Base-by-base conservation (phyloP, 2,113 vertebrate species). In the Callospermophilus lateralis region DNA sequence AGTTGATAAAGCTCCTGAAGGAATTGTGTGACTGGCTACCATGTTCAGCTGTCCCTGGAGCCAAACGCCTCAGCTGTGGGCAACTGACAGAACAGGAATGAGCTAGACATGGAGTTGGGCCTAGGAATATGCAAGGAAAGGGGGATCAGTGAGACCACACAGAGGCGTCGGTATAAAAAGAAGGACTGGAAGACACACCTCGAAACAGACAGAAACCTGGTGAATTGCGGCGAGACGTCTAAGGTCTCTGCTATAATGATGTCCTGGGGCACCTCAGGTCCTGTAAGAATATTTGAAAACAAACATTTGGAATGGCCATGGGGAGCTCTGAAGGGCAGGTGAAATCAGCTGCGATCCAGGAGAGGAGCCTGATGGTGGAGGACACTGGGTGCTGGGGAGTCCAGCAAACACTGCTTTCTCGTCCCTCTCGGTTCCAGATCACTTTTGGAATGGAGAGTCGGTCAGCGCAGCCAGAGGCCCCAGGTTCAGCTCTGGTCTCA, bases 361-460 rank as follows among this genome's bases (percentile, higher is more conserved):
- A 6, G 30, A 67, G 28, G 63, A 67, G 55, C 55, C 55, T 30
- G 10, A 3, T 9, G 12, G 1, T 11, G 10, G 68, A 12, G 42
- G 10, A 11, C 12, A n/a, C 53, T 45, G 34, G 6, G 34, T 8
- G 0, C 32, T 20, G 68, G 48, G 32, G 9, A 45, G 45, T 24
- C 42, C 4, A 2, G 37, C 7, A 30, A 34, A 2, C 11, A 0
- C 37, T 39, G 42, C 8, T 12, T 0, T 15, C 30, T 20, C 3
- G 15, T n/a, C 22, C 45, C 11, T 7, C n/a, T 73, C 1, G 45
- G 76, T 39, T 34, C 34, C n/a, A 6, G 32, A 83, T 24, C 19
- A 4, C 6, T 30, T 26, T 8, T 12, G 32, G 45, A 51, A 8
- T 17, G 9, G 63, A 9, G 2, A 10, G 2, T 11, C 19, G 20